phyloP scores from a whole-genome alignment of 1,140 invertebrate genomes.

The Amphibalanus amphitrite region DNA sequence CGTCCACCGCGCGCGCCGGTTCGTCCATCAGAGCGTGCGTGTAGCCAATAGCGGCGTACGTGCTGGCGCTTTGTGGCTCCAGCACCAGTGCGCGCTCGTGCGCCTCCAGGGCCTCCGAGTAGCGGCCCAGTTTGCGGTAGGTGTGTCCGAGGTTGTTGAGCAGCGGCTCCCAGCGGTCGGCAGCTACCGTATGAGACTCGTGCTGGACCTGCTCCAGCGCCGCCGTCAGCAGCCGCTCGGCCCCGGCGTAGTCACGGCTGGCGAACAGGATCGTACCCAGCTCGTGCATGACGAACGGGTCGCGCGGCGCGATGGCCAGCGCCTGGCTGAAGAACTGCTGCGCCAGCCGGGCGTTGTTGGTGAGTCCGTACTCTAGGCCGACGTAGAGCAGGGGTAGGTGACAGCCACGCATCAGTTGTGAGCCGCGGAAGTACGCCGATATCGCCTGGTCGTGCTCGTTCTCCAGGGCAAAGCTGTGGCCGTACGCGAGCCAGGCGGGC shows the following conservation, averaged over 20 bases:
- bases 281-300: slow-evolving; percentile 90
- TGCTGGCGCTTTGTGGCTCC: slow-evolving; percentile 58
- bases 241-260: slow-evolving; percentile 55
- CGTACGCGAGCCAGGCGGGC: slow-evolving; percentile 88
- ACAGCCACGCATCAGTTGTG: slow-evolving; percentile 63
- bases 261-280: slow-evolving; percentile 83
- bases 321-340: slow-evolving; percentile 83
- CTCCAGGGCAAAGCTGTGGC: slow-evolving; percentile 89
- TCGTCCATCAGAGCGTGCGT: slow-evolving; percentile 62
- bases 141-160: slow-evolving; percentile 88
- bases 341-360: slow-evolving; percentile 78
- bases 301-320: slow-evolving; percentile 57
- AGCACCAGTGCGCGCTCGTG: slow-evolving; percentile 71
- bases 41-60: slow-evolving; percentile 71
- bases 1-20: slow-evolving; percentile 59
- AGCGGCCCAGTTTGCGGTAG: slow-evolving; percentile 65
- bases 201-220: slow-evolving; percentile 49
- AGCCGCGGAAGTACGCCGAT: slow-evolving; percentile 91
- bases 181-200: slow-evolving; percentile 29
- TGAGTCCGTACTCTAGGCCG: slow-evolving; percentile 84
- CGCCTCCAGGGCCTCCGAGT: slow-evolving; percentile 61
- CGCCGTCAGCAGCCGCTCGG: slow-evolving; percentile 52
- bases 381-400: slow-evolving; percentile 83
- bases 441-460: slow-evolving; percentile 97
- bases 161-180: slow-evolving; percentile 72